phyloP scores from a whole-genome alignment of 2,888 invertebrate genomes.

The Ophonus ardosiacus region DNA sequence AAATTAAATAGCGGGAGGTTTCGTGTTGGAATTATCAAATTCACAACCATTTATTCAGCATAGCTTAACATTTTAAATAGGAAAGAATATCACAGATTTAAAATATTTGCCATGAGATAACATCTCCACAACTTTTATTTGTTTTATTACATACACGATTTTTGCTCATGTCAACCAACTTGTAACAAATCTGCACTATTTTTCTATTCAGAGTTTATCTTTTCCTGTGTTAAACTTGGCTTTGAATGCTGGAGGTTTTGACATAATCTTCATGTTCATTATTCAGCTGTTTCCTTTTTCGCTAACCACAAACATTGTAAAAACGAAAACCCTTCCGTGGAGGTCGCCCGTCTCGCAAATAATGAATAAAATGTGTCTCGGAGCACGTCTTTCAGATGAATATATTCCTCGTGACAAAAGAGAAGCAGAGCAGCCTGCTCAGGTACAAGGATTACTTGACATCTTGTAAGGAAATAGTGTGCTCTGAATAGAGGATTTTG shows the following conservation, averaged over 20 bases:
- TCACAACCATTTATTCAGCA: too few relatives aligned
- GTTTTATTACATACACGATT: neutral
- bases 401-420: conserved; percentile 18
- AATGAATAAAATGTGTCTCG: conserved; percentile 49
- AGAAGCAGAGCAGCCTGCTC: neutral
- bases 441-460: neutral
- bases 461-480: neutral
- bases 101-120: too few relatives aligned
- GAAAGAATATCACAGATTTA: too few relatives aligned
- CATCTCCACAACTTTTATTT: neutral
- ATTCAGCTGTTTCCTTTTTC: conserved; percentile 53
- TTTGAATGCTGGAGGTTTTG: conserved; percentile 47
- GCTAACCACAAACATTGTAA: conserved; percentile 43
- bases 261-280: conserved; percentile 54
- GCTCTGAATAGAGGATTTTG: neutral
- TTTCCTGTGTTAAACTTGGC: neutral
- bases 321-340: conserved; percentile 1
- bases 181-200: neutral
- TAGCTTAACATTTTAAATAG: too few relatives aligned
- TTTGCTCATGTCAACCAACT: neutral
- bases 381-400: conserved; percentile 44
- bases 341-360: neutral
- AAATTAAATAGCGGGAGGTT: too few relatives aligned
- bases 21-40: too few relatives aligned
- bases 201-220: neutral